These are phyloP conservation scores for Thalassophryne amazonica DNA, from an alignment of 2,797 vertebrate species.

Conservation along the genomic window DNA sequence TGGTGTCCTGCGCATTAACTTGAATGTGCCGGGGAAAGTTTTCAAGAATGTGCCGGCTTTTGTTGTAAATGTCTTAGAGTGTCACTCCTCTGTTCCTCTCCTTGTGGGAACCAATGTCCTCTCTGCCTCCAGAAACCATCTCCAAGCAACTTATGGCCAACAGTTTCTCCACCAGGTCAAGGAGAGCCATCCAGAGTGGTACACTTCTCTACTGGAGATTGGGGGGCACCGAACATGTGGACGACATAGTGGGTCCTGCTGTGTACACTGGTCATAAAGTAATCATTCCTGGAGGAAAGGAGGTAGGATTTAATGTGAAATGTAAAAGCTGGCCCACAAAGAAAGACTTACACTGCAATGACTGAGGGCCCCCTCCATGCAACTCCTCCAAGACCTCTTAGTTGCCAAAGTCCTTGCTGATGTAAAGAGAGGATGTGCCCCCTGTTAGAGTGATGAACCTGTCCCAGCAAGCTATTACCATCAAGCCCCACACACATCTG, in stretches of 20 bases:
- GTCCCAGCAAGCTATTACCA: too few relatives aligned
- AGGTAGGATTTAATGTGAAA: too few relatives aligned
- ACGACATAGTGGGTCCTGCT: slow-evolving; percentile 1
- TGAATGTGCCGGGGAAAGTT: slow-evolving; percentile 7
- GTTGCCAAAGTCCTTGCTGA: too few relatives aligned
- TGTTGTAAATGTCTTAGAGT: slow-evolving; percentile 28
- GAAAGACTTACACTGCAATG: too few relatives aligned
- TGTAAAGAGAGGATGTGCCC: too few relatives aligned
- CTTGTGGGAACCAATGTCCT: slow-evolving; percentile 33
- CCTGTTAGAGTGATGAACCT: too few relatives aligned
- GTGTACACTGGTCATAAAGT: neutral
- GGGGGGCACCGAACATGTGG: neutral
- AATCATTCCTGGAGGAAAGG: slow-evolving; percentile 1
- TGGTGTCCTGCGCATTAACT: slow-evolving; percentile 14
- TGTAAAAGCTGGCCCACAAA: too few relatives aligned
- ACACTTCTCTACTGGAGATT: neutral
- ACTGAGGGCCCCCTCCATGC: too few relatives aligned
- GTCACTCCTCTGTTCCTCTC: slow-evolving; percentile 20
- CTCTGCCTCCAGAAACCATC: neutral
- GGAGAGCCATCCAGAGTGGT: slow-evolving; percentile 11
- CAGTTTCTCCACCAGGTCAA: slow-evolving; percentile 12
- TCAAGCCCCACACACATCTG: too few relatives aligned
- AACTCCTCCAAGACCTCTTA: too few relatives aligned
- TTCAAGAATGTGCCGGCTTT: slow-evolving; percentile 25
- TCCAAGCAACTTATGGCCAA: slow-evolving; percentile 9